Evolutionary conservation across 1,140 invertebrate species (phyloP).

Genomic region (Euwallacea fornicatus): DNA sequence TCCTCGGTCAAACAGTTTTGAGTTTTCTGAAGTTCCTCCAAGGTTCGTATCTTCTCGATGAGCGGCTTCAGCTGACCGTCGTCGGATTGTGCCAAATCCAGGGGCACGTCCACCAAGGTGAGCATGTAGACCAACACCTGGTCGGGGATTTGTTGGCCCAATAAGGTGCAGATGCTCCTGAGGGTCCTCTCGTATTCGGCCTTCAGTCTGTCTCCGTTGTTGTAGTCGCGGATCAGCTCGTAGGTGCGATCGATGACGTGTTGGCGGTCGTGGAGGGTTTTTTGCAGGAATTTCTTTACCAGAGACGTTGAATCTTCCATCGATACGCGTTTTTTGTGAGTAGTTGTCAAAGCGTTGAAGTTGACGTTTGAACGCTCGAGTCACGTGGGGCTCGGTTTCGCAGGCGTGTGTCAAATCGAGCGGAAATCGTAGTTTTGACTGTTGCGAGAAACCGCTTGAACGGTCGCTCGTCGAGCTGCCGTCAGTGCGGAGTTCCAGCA

Average conservation of each 20-base stretch:
- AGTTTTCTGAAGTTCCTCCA: conserved; percentile 37
- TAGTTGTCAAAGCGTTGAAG: too few species aligned
- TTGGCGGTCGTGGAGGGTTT: conserved; percentile 43
- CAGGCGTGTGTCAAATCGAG: too few species aligned
- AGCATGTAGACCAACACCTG: conserved; percentile 45
- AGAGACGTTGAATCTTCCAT: conserved; percentile 45
- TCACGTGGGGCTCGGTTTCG: too few species aligned
- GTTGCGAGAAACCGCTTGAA: too few species aligned
- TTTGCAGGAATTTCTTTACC: conserved; percentile 43
- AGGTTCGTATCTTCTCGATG: conserved; percentile 37
- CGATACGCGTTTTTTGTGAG: background rate
- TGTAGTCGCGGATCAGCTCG: conserved; percentile 39
- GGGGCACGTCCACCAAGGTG: conserved; percentile 44
- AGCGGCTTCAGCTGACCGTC: conserved; percentile 29
- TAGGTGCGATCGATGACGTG: conserved; percentile 41
- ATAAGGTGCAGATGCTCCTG: conserved; percentile 38
- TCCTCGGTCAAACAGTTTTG: conserved; percentile 38
- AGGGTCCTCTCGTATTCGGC: conserved; percentile 43
- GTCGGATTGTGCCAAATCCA: conserved; percentile 31
- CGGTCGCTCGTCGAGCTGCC: too few species aligned
- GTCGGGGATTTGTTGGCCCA: conserved; percentile 44
- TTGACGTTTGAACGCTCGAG: too few species aligned
- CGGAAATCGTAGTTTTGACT: too few species aligned
- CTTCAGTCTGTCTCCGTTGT: conserved; percentile 37
- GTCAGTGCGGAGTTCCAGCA: too few species aligned